A percentile compares a stretch with the other conserved stretches of the same genome.
phyloP scores from a whole-genome alignment of 2,113 vertebrate species.

The Halichoerus grypus region DNA sequence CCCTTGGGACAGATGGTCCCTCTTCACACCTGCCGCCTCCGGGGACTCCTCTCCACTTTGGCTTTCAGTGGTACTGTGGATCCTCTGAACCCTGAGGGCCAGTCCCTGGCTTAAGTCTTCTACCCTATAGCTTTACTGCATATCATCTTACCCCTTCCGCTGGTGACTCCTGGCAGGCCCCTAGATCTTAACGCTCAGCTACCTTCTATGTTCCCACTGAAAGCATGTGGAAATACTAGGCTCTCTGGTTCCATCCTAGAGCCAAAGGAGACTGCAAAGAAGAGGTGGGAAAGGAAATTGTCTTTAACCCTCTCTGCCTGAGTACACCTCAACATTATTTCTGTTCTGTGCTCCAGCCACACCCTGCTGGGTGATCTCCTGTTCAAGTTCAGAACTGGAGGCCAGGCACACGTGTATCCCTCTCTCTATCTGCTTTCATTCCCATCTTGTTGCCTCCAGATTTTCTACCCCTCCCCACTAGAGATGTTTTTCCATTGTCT shows the following conservation, averaged over 20 bases:
- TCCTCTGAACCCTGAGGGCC: not conserved
- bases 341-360: not conserved
- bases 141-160: not conserved
- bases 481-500: not conserved
- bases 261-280: not conserved
- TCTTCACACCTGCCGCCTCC: not conserved
- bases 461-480: not conserved
- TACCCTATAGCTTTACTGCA: accelerated
- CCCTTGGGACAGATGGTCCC: not conserved
- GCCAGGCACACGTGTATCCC: not conserved
- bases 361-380: not conserved
- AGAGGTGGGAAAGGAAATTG: not conserved
- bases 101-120: not conserved
- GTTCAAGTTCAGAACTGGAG: not conserved
- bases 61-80: not conserved
- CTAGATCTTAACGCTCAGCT: not conserved
- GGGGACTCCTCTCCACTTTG: not conserved
- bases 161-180: not conserved
- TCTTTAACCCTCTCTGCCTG: not conserved
- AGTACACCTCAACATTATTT: not conserved
- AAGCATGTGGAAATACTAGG: not conserved
- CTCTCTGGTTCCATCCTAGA: not conserved
- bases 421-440: not conserved
- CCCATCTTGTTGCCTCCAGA: not conserved
- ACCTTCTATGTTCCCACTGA: not conserved